Conservation (phyloP, 2,113 vertebrate species). For the Dermatemys mawii region DNA sequence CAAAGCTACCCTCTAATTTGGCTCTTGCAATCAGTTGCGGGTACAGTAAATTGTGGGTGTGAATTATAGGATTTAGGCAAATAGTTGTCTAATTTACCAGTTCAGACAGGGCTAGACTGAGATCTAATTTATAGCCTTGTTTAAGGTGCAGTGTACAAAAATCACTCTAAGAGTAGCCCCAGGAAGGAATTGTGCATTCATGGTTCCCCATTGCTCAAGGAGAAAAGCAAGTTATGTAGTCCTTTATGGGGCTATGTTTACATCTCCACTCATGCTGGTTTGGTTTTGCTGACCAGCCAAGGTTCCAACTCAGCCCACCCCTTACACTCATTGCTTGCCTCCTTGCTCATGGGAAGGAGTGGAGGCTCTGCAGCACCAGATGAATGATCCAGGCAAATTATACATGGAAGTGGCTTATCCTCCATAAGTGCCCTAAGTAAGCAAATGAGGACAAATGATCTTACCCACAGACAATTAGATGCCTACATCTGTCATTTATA, state of each 20-base stretch:
- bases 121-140: neutral
- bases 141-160: neutral
- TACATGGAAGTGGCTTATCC: neutral
- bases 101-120: neutral
- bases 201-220: neutral
- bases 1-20: neutral
- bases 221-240: neutral
- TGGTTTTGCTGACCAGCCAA: neutral
- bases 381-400: neutral
- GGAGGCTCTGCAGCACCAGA: neutral
- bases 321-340: neutral
- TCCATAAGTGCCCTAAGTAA: neutral
- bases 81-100: neutral
- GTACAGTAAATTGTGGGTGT: neutral
- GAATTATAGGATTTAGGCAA: neutral
- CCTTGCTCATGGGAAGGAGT: neutral
- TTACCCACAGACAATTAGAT: accelerated
- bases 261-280: accelerated
- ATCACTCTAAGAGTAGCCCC: neutral
- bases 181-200: neutral
- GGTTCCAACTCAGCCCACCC: accelerated
- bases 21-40: neutral
- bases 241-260: neutral
- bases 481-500: neutral
- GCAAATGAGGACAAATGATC: neutral